phyloP scores from a whole-genome alignment of 2,888 invertebrate genomes.

The Volucella bombylans region DNA sequence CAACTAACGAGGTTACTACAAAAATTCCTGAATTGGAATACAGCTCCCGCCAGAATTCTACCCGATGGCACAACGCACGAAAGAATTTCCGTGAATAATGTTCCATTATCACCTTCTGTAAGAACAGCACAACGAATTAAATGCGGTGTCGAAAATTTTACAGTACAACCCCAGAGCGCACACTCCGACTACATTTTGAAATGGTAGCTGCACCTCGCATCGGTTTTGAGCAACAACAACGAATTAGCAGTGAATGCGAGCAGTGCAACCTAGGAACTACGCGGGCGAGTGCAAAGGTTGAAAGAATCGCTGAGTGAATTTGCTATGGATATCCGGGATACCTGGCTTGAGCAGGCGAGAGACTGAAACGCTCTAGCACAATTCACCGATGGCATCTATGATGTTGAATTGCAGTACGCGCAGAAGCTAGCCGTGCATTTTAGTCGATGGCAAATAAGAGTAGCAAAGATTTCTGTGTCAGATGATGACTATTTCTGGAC shows the following conservation, averaged over 20 bases:
- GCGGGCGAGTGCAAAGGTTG: slow-evolving; percentile 6
- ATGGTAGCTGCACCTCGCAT: background rate
- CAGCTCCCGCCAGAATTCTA: too few relatives aligned
- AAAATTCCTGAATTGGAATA: too few relatives aligned
- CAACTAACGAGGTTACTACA: too few relatives aligned
- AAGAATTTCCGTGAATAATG: too few relatives aligned
- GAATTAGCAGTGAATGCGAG: slow-evolving; percentile 8
- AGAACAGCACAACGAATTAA: too few relatives aligned
- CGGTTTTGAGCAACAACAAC: background rate
- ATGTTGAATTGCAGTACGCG: slow-evolving; percentile 1
- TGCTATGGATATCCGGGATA: slow-evolving; percentile 12
- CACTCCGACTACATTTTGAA: too few relatives aligned
- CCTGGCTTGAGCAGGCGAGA: slow-evolving; percentile 8
- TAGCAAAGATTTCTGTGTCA: slow-evolving; percentile 5
- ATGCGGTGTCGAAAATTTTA: too few relatives aligned
- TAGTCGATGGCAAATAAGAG: slow-evolving; percentile 2
- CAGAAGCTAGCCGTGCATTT: slow-evolving; percentile 6
- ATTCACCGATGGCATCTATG: slow-evolving; percentile 4
- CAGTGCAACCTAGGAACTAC: slow-evolving; percentile 9
- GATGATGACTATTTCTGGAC: background rate
- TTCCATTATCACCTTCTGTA: too few relatives aligned
- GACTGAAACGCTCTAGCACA: slow-evolving; percentile 7
- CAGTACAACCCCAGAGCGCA: too few relatives aligned
- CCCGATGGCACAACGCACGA: too few relatives aligned
- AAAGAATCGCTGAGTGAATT: slow-evolving; percentile 30